Base-by-base conservation (phyloP, 2,888 invertebrate species). In the Chloroclysta siterata region DNA sequence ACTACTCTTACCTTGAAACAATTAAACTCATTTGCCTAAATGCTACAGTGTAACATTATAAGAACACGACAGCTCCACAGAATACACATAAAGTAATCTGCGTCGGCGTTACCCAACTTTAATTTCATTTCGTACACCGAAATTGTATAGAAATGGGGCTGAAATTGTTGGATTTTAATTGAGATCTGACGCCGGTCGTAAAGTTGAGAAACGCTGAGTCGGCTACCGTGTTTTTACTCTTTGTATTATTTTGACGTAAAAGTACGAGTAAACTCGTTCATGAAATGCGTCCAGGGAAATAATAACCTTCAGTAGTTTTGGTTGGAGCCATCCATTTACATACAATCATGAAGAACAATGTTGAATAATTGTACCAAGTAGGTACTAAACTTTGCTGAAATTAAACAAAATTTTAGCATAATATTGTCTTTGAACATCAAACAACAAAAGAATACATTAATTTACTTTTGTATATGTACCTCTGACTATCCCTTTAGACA, bases 161-260 rank as follows among this genome's bases (percentile, higher is more conserved):
- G 79, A 86, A 90, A 89, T 85, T 83, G 84, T 80, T 75, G 80
- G 81, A 83, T 85, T 90, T 89, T 89, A 92, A 90, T 90, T 85
- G 87, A 87, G 85, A 86, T 84, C 71, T 73, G 79, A 53, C 66
- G 56, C 63, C 63, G 63, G 73, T 76, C 76, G 79, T 79, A 82
- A 79, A 75, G 76, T 78, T 63, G 68, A 68, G 71, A 63, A 68
- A 72, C 67, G 65, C 61, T 59, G 61, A 58, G 58, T 58, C 50
- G 53, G 58, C 53, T 46, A 22, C 36, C 48, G 48, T 58, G 46
- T 52, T 60, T 53, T 29, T 14, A 17, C 15, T 60, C 36, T 53
- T 64, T 61, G 58, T 48, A 41, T 63, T 52, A 56, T 65, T 60
- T 63, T 61, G 55, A 44, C 42, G 62, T 52, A 44, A 3, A 22